Evolutionary conservation across 2,797 vertebrate species (phyloP).

Genomic region (Hyperoplus lanceolatus): DNA sequence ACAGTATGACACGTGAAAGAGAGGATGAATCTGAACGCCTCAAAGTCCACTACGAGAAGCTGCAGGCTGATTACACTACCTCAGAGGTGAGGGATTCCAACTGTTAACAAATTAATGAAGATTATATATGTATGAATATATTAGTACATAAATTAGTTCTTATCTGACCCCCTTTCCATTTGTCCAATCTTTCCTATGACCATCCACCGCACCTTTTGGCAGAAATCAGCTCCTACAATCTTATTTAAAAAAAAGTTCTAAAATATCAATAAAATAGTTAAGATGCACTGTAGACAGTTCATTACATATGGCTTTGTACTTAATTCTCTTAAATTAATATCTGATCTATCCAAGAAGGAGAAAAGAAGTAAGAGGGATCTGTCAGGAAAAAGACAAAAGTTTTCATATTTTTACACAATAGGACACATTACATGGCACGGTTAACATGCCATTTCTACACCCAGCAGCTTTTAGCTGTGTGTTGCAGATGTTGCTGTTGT

Average conservation of each 20-base stretch:
- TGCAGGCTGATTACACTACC: conserved; percentile 90
- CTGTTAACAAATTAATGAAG: neutral
- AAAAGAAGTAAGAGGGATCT: conserved; percentile 40
- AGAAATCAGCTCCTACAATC: neutral
- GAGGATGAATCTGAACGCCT: conserved; percentile 94
- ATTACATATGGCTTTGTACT: conserved; percentile 1
- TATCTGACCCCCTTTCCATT: neutral
- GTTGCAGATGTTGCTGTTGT: conserved; percentile 39
- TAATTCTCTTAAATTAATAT: conserved; percentile 35
- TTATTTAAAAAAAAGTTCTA: neutral
- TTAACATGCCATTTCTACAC: neutral
- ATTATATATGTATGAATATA: too few relatives aligned
- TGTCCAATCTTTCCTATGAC: neutral
- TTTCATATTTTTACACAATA: conserved; percentile 25
- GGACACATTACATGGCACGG: neutral
- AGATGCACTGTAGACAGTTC: neutral
- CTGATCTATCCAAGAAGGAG: conserved; percentile 26
- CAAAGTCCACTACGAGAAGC: conserved; percentile 90
- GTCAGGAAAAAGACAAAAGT: neutral
- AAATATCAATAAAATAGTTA: neutral
- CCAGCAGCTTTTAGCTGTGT: conserved; percentile 16
- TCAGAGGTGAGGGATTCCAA: conserved; percentile 88
- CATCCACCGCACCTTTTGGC: neutral
- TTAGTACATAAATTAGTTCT: too few relatives aligned
- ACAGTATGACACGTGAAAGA: conserved; percentile 92